These are phyloP conservation scores for Gymnoscelis rufifasciata DNA, from an alignment of 2,888 invertebrate species.

Conservation along the genomic window DNA sequence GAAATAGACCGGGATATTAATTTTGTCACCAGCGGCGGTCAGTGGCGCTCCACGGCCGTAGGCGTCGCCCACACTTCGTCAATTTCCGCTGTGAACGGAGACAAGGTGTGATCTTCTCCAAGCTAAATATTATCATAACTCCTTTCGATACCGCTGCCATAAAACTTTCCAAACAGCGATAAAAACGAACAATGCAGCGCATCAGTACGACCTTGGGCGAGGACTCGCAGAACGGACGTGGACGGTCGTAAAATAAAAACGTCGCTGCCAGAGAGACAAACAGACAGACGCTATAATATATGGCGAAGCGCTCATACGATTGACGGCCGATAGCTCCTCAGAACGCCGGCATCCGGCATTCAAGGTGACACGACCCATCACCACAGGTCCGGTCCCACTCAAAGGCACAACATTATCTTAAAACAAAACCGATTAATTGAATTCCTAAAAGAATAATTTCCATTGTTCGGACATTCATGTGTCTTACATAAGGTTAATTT, in stretches of 20 bases:
- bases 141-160: slow-evolving; percentile 19
- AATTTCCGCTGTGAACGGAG: slow-evolving; percentile 60
- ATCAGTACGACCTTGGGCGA: slow-evolving; percentile 60
- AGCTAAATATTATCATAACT: slow-evolving; percentile 21
- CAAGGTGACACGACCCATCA: slow-evolving; percentile 74
- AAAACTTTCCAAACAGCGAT: slow-evolving; percentile 23
- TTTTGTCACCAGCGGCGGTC: slow-evolving; percentile 61
- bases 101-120: slow-evolving; percentile 39
- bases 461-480: slow-evolving; percentile 2
- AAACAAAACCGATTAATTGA: slow-evolving; percentile 9
- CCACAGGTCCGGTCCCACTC: slow-evolving; percentile 61
- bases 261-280: slow-evolving; percentile 60
- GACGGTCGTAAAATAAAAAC: slow-evolving; percentile 72
- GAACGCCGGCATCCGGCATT: slow-evolving; percentile 71
- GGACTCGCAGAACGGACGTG: slow-evolving; percentile 67
- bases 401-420: slow-evolving; percentile 29
- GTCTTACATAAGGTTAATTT: no score
- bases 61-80: slow-evolving; percentile 68
- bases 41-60: slow-evolving; percentile 54
- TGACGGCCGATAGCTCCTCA: slow-evolving; percentile 73
- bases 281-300: slow-evolving; percentile 65
- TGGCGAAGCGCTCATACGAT: slow-evolving; percentile 69
- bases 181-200: slow-evolving; percentile 33
- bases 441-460: slow-evolving; percentile 1
- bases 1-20: slow-evolving; percentile 59